A percentile compares a stretch with the other conserved stretches of the same genome.
Conservation (phyloP, 2,113 vertebrate species). For the Sinocyclocheilus anshuiensis region DNA sequence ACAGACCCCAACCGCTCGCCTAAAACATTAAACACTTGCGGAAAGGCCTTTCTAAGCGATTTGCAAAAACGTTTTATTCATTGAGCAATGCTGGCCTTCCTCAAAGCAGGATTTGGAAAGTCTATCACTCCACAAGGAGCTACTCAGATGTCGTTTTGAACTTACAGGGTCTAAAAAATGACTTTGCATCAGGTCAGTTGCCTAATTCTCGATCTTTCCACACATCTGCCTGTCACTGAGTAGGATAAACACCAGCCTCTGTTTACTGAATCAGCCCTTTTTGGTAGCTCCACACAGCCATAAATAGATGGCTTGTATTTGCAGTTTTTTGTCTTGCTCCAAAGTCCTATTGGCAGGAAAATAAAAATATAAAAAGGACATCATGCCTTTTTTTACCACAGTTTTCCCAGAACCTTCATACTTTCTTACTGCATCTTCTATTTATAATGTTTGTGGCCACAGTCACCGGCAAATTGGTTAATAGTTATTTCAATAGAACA, state of each 20-base stretch:
- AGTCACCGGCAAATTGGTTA: background rate
- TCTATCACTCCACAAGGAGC: background rate
- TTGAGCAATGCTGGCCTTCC: background rate
- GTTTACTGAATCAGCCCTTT: constrained; percentile 51
- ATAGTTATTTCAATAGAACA: background rate
- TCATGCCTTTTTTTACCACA: constrained; percentile 42
- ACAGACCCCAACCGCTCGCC: constrained; percentile 17
- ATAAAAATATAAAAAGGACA: constrained; percentile 41
- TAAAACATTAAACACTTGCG: constrained; percentile 29
- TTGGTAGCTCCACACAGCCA: constrained; percentile 16
- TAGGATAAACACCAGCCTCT: constrained; percentile 39
- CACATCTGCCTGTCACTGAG: constrained; percentile 22
- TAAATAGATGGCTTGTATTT: constrained; percentile 52
- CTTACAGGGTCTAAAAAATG: background rate
- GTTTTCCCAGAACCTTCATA: constrained; percentile 31
- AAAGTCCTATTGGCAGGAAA: constrained; percentile 10
- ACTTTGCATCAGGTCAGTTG: constrained; percentile 19
- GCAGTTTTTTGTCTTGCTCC: background rate
- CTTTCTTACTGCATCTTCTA: constrained; percentile 36
- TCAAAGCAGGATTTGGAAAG: background rate
- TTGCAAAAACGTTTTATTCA: background rate
- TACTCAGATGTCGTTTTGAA: background rate
- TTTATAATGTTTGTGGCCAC: constrained; percentile 27
- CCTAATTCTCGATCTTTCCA: constrained; percentile 10
- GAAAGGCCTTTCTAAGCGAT: background rate